Evolutionary conservation across 1,140 invertebrate species (phyloP).

Genomic region (Ylistrum balloti): DNA sequence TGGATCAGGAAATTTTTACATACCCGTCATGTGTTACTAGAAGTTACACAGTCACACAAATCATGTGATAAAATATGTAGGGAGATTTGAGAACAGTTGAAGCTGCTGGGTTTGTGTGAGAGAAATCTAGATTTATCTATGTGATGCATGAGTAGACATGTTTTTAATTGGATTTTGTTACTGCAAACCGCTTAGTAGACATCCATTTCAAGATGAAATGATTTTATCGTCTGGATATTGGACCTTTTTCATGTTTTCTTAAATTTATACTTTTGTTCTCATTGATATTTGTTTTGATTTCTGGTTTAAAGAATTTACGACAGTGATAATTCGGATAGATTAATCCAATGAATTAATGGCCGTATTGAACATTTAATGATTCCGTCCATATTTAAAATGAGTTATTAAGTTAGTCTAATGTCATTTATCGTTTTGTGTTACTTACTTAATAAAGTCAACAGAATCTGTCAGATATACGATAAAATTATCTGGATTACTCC

Average conservation of each 20-base stretch:
- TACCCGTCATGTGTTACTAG: too few species aligned
- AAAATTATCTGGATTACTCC: not conserved
- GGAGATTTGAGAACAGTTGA: too few species aligned
- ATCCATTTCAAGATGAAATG: not conserved
- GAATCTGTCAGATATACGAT: not conserved
- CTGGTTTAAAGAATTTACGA: not conserved
- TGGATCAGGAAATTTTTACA: too few species aligned
- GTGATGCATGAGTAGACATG: not conserved
- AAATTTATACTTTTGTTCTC: not conserved
- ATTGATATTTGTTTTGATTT: not conserved
- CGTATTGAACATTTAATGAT: not conserved
- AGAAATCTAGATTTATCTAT: not conserved
- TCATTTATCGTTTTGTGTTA: too few species aligned
- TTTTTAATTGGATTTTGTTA: too few species aligned
- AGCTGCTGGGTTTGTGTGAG: not conserved
- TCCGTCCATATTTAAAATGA: not conserved
- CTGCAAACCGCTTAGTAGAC: not conserved
- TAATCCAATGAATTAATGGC: not conserved
- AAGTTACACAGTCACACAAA: too few species aligned
- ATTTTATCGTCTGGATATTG: not conserved
- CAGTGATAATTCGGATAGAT: too few species aligned
- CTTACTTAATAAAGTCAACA: too few species aligned
- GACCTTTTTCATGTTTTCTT: constrained; percentile 8
- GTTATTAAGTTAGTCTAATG: too few species aligned
- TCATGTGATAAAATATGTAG: too few species aligned